phyloP scores from a whole-genome alignment of 2,113 vertebrate genomes.

The Siniperca knerii region DNA sequence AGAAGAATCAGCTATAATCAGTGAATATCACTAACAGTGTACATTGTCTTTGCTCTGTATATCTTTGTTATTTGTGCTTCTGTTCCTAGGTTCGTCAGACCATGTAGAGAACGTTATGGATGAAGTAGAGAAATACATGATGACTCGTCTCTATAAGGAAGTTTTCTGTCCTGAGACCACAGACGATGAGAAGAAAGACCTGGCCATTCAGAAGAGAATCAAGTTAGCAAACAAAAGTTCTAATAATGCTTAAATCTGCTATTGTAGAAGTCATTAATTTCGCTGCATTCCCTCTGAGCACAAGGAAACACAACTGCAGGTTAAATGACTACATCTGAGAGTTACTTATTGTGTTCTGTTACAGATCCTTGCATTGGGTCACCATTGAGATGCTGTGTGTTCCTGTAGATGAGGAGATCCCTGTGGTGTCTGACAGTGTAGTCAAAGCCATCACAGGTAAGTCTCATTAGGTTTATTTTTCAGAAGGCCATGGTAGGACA shows the following conservation, averaged over 20 bases:
- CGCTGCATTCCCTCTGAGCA: background rate
- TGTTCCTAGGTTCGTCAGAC: conserved; percentile 88
- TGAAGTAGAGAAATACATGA: conserved; percentile 95
- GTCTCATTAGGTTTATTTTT: background rate
- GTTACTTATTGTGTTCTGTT: conserved; percentile 9
- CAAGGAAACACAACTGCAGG: background rate
- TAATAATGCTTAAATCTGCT: background rate
- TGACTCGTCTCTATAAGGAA: conserved; percentile 94
- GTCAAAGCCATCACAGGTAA: conserved; percentile 98
- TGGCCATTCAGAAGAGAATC: conserved; percentile 94
- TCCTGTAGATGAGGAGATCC: conserved; percentile 94
- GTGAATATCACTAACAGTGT: background rate
- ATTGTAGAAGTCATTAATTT: background rate
- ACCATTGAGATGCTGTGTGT: conserved; percentile 96
- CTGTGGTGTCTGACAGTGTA: conserved; percentile 94
- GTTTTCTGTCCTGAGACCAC: conserved; percentile 97
- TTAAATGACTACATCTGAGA: background rate
- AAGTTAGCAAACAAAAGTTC: conserved; percentile 80
- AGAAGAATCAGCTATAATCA: background rate
- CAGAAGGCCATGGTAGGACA: background rate
- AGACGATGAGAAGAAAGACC: conserved; percentile 97
- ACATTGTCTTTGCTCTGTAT: background rate
- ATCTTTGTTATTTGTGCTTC: background rate
- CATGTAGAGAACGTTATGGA: conserved; percentile 93
- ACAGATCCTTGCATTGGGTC: conserved; percentile 95